Conservation (phyloP, 2,113 vertebrate genomes). For the Zosterops pallidus region DNA sequence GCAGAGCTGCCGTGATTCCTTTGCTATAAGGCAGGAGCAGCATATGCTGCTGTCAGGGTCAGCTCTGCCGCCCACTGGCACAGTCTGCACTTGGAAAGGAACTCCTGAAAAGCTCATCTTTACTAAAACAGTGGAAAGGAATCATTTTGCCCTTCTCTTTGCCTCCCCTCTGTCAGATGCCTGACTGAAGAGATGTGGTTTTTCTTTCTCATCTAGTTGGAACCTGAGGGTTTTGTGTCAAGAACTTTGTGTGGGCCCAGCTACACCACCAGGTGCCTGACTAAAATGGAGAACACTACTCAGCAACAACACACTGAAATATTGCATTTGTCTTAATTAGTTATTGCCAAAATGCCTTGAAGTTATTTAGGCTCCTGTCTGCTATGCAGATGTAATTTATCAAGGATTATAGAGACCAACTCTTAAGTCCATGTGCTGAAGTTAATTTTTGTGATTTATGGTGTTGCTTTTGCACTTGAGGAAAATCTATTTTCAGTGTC, state of each 20-base stretch:
- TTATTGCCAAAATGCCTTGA: neutral
- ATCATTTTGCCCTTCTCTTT: neutral
- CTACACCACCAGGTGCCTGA: neutral
- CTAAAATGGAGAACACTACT: neutral
- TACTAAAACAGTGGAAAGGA: neutral
- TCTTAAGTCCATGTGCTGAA: neutral
- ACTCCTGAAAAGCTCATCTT: neutral
- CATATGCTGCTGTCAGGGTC: neutral
- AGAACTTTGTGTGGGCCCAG: neutral
- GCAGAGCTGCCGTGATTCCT: neutral
- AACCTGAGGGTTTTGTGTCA: neutral
- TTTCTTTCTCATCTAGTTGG: neutral
- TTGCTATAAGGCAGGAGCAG: neutral
- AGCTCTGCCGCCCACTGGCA: neutral
- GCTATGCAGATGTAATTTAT: neutral
- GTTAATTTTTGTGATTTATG: slow-evolving; percentile 62
- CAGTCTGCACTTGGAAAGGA: neutral
- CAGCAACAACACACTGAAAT: neutral
- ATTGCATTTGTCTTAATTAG: slow-evolving; percentile 7
- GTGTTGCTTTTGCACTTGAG: slow-evolving; percentile 58
- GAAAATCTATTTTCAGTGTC: slow-evolving; percentile 61
- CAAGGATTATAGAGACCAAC: neutral
- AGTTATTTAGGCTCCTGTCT: slow-evolving; percentile 8
- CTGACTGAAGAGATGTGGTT: accelerated
- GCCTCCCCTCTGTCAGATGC: neutral